These are phyloP conservation scores for Sinhomidia bicolor DNA, from an alignment of 2,888 invertebrate species.

Conservation along the genomic window DNA sequence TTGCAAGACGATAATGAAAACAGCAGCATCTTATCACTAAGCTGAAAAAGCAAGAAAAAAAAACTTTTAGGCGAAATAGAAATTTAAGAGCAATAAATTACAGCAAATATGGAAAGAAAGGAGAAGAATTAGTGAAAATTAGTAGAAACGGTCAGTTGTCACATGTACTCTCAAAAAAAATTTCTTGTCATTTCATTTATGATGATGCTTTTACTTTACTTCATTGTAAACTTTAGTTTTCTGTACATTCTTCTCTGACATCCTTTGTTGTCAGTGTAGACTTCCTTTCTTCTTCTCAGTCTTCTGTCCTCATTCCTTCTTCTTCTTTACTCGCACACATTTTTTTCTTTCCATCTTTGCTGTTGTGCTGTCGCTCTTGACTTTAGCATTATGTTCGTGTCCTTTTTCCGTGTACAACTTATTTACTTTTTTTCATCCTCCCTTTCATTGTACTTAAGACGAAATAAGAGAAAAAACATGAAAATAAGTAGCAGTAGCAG, in stretches of 20 bases:
- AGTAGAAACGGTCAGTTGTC: constrained; percentile 16
- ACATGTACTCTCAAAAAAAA: not conserved
- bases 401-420: constrained; percentile 47
- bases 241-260: too few species aligned
- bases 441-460: not conserved
- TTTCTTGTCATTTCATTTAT: constrained; percentile 5
- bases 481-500: not conserved
- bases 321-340: constrained; percentile 41
- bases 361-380: constrained; percentile 34
- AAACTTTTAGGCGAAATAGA: not conserved
- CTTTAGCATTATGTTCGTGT: constrained; percentile 60
- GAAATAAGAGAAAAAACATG: not conserved
- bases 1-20: constrained; percentile 2
- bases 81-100: not conserved
- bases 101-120: not conserved
- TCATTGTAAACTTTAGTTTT: not conserved
- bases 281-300: constrained; percentile 47
- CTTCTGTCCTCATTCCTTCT: constrained; percentile 61
- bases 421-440: constrained; percentile 37
- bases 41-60: not conserved
- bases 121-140: constrained; percentile 27
- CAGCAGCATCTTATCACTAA: too few species aligned
- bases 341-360: constrained; percentile 51
- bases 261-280: not conserved
- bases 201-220: not conserved